phyloP scores from a whole-genome alignment of 2,888 invertebrate species.

The Ypsolopha sequella region DNA sequence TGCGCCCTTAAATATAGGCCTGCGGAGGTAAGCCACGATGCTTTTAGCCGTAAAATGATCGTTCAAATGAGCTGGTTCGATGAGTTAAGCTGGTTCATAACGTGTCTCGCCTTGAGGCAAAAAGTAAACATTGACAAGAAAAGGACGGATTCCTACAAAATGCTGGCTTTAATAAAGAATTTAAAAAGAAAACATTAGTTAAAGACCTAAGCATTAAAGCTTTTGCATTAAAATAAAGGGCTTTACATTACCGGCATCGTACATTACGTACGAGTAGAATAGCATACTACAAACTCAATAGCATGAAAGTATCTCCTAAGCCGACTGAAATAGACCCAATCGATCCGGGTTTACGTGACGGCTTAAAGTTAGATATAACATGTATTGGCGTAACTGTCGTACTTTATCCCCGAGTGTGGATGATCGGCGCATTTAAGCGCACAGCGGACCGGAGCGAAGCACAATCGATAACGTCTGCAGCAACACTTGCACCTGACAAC shows the following conservation, averaged over 20 bases:
- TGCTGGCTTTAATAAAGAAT: not conserved
- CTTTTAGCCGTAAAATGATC: constrained; percentile 51
- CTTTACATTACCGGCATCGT: not conserved
- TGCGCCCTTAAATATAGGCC: constrained; percentile 64
- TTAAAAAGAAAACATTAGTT: too few species aligned
- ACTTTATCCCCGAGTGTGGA: constrained; percentile 4
- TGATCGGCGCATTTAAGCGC: constrained; percentile 3
- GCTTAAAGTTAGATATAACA: constrained; percentile 4
- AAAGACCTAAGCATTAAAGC: too few species aligned
- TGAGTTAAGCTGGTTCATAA: constrained; percentile 7
- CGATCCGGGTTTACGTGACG: constrained; percentile 1
- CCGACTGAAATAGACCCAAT: constrained; percentile 2
- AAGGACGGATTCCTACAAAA: not conserved
- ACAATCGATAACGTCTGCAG: constrained; percentile 4
- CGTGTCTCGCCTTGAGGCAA: not conserved
- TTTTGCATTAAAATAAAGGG: too few species aligned
- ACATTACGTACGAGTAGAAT: not conserved
- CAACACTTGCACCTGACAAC: constrained; percentile 2
- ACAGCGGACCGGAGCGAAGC: constrained; percentile 1
- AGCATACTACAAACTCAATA: not conserved
- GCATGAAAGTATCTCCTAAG: not conserved
- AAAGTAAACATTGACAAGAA: not conserved
- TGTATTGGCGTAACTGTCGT: constrained; percentile 4
- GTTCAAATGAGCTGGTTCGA: constrained; percentile 31
- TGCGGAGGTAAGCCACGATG: constrained; percentile 44